Evolutionary conservation across 2,113 vertebrate genomes (phyloP).

Genomic region (Caracal caracal): DNA sequence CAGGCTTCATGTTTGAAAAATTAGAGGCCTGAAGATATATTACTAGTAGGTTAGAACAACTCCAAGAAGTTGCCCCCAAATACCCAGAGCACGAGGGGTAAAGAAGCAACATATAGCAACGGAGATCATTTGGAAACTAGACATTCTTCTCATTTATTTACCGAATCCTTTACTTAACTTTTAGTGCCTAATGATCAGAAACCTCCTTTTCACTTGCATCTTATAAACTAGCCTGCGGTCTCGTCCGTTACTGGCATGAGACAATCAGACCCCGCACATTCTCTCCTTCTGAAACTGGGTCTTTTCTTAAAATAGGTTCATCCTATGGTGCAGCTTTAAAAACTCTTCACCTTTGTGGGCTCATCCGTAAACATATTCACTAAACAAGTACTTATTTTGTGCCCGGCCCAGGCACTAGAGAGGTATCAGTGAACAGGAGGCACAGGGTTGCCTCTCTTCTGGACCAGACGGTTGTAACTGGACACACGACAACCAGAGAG

Average conservation of each 20-base stretch:
- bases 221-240: no score
- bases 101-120: neutral
- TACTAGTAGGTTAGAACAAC: neutral
- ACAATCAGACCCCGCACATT: neutral
- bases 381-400: neutral
- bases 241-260: neutral
- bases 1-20: neutral
- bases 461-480: neutral
- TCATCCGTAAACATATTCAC: neutral
- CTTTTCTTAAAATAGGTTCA: neutral
- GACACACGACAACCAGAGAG: neutral
- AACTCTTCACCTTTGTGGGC: neutral
- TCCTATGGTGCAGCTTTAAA: neutral
- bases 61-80: neutral
- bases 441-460: accelerated
- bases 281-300: neutral
- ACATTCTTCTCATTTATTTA: neutral
- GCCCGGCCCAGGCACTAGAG: neutral
- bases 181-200: neutral
- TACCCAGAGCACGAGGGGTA: neutral
- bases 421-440: neutral
- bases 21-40: neutral
- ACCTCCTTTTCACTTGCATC: neutral
- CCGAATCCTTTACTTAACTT: neutral
- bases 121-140: neutral